Percentiles rank a stretch among this genome's conserved stretches.
Conservation (phyloP, 2,888 invertebrate species). For the Trachelus iudaicus region DNA sequence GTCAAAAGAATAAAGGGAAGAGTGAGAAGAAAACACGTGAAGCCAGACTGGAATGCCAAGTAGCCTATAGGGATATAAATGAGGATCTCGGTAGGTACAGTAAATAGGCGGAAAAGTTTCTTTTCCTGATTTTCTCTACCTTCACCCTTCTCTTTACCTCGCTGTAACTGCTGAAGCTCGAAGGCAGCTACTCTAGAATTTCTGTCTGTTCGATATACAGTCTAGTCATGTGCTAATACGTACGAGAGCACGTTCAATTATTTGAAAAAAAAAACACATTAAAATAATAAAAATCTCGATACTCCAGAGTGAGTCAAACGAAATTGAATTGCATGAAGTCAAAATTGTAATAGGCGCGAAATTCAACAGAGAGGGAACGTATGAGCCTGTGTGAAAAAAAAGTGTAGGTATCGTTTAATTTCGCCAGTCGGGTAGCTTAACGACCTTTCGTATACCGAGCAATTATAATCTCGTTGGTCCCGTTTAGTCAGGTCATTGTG, state of each 20-base stretch:
- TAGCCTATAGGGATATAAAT: background rate
- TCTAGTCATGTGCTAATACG: background rate
- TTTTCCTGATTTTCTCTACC: background rate
- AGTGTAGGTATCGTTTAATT: background rate
- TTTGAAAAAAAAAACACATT: background rate
- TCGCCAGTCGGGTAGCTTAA: background rate
- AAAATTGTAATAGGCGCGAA: background rate
- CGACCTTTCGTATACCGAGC: background rate
- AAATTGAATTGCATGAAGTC: background rate
- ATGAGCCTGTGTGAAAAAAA: background rate
- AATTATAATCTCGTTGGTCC: conserved; percentile 21
- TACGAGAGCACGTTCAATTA: background rate
- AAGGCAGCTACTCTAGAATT: background rate
- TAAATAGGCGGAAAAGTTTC: background rate
- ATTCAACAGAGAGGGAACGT: background rate
- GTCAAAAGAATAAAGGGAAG: background rate
- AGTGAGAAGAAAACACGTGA: background rate
- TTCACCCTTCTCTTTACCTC: background rate
- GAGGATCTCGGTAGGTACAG: background rate
- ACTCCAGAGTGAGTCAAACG: background rate
- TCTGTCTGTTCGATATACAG: background rate
- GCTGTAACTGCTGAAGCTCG: background rate
- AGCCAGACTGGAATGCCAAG: conserved; percentile 6
- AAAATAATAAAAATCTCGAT: background rate
- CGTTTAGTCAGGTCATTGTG: conserved; percentile 15